phyloP scores from a whole-genome alignment of 2,888 invertebrate species.

The Lochmaea crataegi region DNA sequence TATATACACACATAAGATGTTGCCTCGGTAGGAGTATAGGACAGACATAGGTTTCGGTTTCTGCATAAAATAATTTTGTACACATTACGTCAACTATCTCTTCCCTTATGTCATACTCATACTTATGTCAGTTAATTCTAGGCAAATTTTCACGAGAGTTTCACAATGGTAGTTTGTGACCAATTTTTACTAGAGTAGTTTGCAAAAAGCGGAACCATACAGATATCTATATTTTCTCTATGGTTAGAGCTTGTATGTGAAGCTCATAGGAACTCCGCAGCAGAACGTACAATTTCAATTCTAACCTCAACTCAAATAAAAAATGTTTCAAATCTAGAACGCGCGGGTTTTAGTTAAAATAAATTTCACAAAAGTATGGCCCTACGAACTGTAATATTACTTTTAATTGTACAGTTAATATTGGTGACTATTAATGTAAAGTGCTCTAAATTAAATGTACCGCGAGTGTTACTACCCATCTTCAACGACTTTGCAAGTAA shows the following conservation, averaged over 20 bases:
- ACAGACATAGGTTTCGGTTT: no score
- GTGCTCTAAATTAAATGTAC: slow-evolving; percentile 83
- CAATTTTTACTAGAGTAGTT: no score
- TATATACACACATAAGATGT: no score
- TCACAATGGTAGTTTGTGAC: no score
- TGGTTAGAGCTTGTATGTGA: no score
- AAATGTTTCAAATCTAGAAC: slow-evolving; percentile 35
- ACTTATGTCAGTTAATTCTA: background rate
- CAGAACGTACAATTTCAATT: background rate
- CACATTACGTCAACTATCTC: no score
- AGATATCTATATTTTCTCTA: no score
- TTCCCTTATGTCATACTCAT: background rate
- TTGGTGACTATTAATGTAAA: slow-evolving; percentile 41
- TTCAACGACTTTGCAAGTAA: slow-evolving; percentile 87
- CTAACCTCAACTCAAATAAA: slow-evolving; percentile 30
- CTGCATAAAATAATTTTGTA: no score
- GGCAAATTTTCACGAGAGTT: background rate
- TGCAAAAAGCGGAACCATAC: no score
- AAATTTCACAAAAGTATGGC: slow-evolving; percentile 53
- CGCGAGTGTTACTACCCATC: slow-evolving; percentile 91
- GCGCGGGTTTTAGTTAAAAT: slow-evolving; percentile 36
- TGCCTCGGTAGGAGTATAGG: no score
- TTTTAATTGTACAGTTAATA: slow-evolving; percentile 39
- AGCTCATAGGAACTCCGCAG: background rate
- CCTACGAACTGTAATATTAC: slow-evolving; percentile 40